Base-by-base conservation (phyloP, 2,797 vertebrate genomes). In the Synanceia verrucosa region DNA sequence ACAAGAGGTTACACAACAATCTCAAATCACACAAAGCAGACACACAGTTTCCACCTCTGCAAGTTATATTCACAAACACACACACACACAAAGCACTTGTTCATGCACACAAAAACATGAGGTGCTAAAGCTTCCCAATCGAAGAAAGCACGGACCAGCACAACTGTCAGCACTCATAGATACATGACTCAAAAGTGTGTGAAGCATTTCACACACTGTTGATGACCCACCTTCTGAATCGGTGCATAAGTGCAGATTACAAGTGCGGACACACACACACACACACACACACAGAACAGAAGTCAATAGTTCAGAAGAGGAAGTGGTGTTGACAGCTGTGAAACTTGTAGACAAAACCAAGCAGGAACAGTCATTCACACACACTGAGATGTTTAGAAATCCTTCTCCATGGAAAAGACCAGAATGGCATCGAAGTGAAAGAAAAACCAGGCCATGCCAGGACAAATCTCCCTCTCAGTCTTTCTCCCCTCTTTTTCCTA, bases 261-360 rank as follows among this genome's bases (percentile, higher is more conserved):
- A 4, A 29, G 4, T 29, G 28, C 6, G 4, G 28, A 36, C 33
- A 34, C 43, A 16, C 43, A 44, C 8, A 44, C 43, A 12, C 44
- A 56, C 16, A 61, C 26, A 46, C 56, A 63, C 65, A 53, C 19
- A 21, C 19, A n/a, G n/a, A n/a, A 73, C 58, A 69, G 28, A 73
- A 39, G 55, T 59, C 47, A 76, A 77, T 62, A 62, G 61, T 69
- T 76, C 50, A 65, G 69, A 76, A 51, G 61, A 62, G 73, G 79
- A 90, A 76, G 59, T 10, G 2, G 51, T 37, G 74, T 70, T 87
- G 82, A 86, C 80, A 83, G 71, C 78, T 82, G 86, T 79, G 79
- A 86, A 86, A 77, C 53, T 56, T 13, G 26, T 43, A 67, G 44
- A 86, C 70, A 85, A 86, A 87, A 57, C 59, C 61, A 62, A 62